Base-by-base conservation (phyloP, 2,113 vertebrate genomes). In the Sapajus apella region DNA sequence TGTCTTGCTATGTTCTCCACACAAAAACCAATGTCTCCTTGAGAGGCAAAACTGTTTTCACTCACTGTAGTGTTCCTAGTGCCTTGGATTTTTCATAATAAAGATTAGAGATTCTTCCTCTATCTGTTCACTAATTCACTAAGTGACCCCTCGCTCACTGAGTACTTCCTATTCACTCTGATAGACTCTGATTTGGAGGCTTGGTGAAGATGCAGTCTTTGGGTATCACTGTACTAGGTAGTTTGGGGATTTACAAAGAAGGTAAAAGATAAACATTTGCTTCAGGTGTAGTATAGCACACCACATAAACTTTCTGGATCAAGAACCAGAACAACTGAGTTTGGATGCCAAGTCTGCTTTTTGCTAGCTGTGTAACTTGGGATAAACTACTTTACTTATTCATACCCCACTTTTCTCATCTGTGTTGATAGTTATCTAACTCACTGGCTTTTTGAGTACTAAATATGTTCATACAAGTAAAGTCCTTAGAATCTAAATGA, bases 291-390 rank as follows among this genome's bases (percentile, higher is more conserved):
- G 8, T 8, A 7, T 1, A 55, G 30, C 2, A 4, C 2, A 20
- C 10, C 2, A 0, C 17, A 21, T 30, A 45, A 73, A 32, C 4
- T 30, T 2, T 47, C 73, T 27, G 27, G 8, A 50, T 47, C 17
- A 1, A 37, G 52, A 83, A 58, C 27, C 37, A 9, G 1, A 79
- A 8, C 4, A 11, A 13, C 10, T 52, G 55, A 96, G 47, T 68
- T 32, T 68, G n/a, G 45, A 30, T 4, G 8, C 32, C 30, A 79
- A 7, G 1, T 87, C 80, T 43, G 43, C 40, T 37, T 21, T 95
- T 64, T 75, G 20, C 0, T 25, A 75, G 80, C 10, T 68, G 2
- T 86, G 47, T 81, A 45, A 79, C 11, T 23, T 83, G 8, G n/a
- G 40, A 40, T 13, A 58, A 97, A 68, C 14, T 21, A 35, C 5